Base-by-base conservation (phyloP, 2,113 vertebrate genomes). In the Thinocorus orbignyianus region DNA sequence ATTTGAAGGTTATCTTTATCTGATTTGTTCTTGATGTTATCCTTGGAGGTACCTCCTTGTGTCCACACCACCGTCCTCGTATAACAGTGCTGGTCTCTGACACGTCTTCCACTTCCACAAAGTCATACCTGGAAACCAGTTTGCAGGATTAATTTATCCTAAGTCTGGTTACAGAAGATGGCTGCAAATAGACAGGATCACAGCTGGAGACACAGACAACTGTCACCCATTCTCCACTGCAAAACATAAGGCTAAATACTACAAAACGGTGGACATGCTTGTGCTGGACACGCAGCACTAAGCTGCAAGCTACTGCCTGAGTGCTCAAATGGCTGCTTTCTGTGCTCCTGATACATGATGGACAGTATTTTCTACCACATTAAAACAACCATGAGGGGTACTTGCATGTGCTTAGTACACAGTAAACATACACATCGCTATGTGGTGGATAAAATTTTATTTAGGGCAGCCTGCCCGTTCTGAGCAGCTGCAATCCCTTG, bases 1-100 rank as follows among this genome's bases (percentile, higher is more conserved):
- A 99, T 94, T 99, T 99, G 98, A 99, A 99, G 85, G 98, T 99
- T 97, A 99, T 98, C 97, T 98, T 99, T 94, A 99, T 98, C 70
- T 96, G 96, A 97, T 99, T 99, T 96, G 97, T 98, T 97, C 98
- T 99, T 52, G 99, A 99, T 49, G 97, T 99, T 96, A 99, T 98
- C 94, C 98, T 98, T 30, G 99, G 98, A 48, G 99, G 99, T 24
- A 97, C 96, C 77, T 98, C 98, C 64, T 98, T 99, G 93, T 99
- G 98, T 41, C 99, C 99, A 81, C 99, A 99, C 99, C 99, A 99
- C 37, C 99, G 98, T 44, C 99, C 99, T 98, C 99, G 98, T 93
- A 99, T 98, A 77, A 99, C 97, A 2, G 98, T 99, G 88, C 98
- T 99, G 70, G 98, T 99, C 97, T 99, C 98, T 5, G 98, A 99